Evolutionary conservation across 1,140 invertebrate species (phyloP).

Genomic region (Drosophila sproati): DNA sequence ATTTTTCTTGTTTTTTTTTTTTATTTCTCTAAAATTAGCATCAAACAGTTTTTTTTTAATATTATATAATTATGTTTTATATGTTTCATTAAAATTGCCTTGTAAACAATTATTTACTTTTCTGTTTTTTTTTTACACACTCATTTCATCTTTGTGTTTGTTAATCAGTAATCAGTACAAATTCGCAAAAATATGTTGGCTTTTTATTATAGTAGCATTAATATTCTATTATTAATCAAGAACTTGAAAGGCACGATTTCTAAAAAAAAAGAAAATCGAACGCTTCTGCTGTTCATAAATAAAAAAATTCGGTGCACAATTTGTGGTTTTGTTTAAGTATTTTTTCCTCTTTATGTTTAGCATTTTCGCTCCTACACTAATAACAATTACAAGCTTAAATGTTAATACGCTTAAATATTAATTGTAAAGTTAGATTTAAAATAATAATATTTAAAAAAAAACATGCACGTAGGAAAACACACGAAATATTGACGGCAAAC

Average conservation of each 20-base stretch:
- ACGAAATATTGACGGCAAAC: constrained; percentile 39
- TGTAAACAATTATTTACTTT: constrained; percentile 34
- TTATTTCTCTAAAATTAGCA: constrained; percentile 73
- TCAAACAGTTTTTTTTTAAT: constrained; percentile 60
- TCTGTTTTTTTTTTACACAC: constrained; percentile 17
- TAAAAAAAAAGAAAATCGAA: constrained; percentile 17
- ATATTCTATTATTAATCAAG: constrained; percentile 58
- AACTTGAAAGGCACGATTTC: constrained; percentile 32
- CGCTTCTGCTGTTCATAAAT: constrained; percentile 23
- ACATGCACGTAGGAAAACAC: constrained; percentile 44
- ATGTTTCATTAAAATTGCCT: constrained; percentile 47
- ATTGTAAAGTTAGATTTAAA: constrained; percentile 68
- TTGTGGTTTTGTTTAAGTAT: neutral
- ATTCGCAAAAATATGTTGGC: constrained; percentile 71
- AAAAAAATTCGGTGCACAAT: constrained; percentile 12
- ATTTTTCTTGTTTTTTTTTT: constrained; percentile 24
- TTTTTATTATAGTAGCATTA: constrained; percentile 56
- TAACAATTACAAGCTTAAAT: constrained; percentile 77
- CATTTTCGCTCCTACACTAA: constrained; percentile 40
- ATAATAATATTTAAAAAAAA: constrained; percentile 51
- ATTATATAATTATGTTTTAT: constrained; percentile 19
- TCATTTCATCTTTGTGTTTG: constrained; percentile 46
- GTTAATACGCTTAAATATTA: constrained; percentile 78
- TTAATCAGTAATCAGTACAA: constrained; percentile 82
- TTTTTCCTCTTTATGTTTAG: constrained; percentile 23